phyloP scores from a whole-genome alignment of 2,797 vertebrate species.

The Borostomias antarcticus region DNA sequence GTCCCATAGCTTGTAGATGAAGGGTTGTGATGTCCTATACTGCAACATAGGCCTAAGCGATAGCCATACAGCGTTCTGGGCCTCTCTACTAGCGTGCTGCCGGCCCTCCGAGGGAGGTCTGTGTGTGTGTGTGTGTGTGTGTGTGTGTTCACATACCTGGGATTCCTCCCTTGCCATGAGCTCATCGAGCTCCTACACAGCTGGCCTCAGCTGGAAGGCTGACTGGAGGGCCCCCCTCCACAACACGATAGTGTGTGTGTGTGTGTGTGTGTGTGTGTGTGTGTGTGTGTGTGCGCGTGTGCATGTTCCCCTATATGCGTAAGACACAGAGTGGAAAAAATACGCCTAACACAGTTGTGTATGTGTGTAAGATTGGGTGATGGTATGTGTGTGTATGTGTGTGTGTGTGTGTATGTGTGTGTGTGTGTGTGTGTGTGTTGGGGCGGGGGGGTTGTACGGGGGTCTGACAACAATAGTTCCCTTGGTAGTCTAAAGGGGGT shows the following conservation, averaged over 20 bases:
- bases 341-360: no score
- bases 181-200: conserved; percentile 43
- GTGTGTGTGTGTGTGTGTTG: background rate
- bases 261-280: conserved; percentile 1
- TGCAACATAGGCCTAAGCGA: no score
- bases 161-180: conserved; percentile 55
- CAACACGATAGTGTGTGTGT: conserved; percentile 19
- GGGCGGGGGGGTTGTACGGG: conserved; percentile 3
- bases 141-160: conserved; percentile 10
- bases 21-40: background rate
- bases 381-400: background rate
- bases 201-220: conserved; percentile 35
- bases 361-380: conserved; percentile 9
- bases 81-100: background rate
- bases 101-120: background rate
- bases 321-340: no score
- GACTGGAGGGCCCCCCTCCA: background rate
- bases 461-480: conserved; percentile 30
- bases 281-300: background rate
- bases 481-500: conserved; percentile 26
- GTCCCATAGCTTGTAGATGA: background rate
- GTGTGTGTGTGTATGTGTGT: background rate
- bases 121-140: background rate
- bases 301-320: no score
- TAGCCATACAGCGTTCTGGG: background rate